phyloP scores from a whole-genome alignment of 23 tunicate genomes.

The Aplidium turbinatum region DNA sequence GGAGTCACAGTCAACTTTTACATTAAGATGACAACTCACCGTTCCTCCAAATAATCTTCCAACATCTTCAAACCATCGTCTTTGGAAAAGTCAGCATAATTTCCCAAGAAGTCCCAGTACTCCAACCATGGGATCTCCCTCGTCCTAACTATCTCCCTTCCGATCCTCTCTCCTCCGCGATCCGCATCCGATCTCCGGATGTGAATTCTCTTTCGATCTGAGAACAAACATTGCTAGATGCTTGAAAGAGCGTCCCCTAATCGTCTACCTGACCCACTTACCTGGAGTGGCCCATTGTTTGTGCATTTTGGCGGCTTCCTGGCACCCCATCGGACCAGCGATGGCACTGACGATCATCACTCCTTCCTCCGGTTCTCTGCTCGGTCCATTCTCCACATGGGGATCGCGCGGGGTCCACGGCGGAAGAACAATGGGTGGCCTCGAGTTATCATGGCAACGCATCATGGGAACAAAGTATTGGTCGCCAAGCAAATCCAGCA shows the following conservation, averaged over 20 bases:
- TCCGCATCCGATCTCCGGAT: constrained; percentile 68
- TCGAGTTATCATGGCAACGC: constrained; percentile 74
- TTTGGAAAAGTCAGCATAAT: constrained; percentile 70
- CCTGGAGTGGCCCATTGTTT: constrained; percentile 63
- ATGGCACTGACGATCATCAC: constrained; percentile 54
- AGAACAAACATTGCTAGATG: background rate
- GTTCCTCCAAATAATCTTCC: constrained; percentile 46
- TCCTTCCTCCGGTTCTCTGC: background rate
- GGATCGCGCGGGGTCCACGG: constrained; percentile 25
- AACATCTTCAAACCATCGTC: constrained; percentile 44
- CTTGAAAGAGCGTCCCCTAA: no score
- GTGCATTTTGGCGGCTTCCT: constrained; percentile 50
- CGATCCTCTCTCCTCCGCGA: constrained; percentile 81
- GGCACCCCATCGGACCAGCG: constrained; percentile 76
- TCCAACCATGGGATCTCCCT: constrained; percentile 63
- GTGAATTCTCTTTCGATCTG: constrained; percentile 12
- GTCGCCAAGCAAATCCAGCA: constrained; percentile 34
- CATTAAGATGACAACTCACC: background rate
- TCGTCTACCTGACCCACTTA: background rate
- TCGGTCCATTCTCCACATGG: background rate
- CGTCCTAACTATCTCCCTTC: constrained; percentile 56
- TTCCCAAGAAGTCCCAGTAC: constrained; percentile 80
- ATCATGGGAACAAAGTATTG: constrained; percentile 78
- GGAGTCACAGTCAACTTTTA: no score
- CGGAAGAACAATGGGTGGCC: constrained; percentile 43